These are phyloP conservation scores for Dipodomys merriami DNA, from an alignment of 2,113 vertebrate species.

Conservation along the genomic window DNA sequence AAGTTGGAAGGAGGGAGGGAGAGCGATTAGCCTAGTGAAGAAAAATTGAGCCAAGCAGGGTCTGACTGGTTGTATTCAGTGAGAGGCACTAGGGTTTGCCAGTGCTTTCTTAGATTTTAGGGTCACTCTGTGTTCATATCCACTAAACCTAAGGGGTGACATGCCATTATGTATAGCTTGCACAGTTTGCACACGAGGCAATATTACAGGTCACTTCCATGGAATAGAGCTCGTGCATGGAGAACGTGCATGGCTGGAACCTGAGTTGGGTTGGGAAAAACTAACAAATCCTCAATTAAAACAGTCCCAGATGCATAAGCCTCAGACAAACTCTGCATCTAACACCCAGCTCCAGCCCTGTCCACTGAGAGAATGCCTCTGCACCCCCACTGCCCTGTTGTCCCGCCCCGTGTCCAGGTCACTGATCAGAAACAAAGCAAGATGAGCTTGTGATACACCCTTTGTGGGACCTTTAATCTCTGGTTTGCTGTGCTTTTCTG, in stretches of 20 bases:
- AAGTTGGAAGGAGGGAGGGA: not conserved
- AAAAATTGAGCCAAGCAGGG: not conserved
- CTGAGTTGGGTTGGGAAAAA: not conserved
- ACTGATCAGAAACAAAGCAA: constrained; percentile 75
- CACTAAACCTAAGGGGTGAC: no score
- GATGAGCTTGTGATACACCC: constrained; percentile 80
- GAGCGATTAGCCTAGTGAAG: not conserved
- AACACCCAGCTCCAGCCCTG: not conserved
- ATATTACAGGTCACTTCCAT: fast-evolving
- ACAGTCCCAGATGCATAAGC: not conserved
- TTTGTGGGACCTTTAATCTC: constrained; percentile 82
- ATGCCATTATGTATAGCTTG: fast-evolving
- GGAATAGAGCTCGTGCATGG: not conserved
- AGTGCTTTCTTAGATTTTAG: not conserved
- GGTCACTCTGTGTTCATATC: not conserved
- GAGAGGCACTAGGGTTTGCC: not conserved
- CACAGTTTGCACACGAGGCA: not conserved
- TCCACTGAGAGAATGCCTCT: constrained; percentile 32
- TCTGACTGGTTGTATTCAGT: not conserved
- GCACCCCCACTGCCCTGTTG: not conserved
- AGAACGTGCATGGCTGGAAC: not conserved
- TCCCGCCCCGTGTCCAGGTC: constrained; percentile 65
- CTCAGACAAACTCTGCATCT: not conserved
- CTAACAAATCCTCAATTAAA: not conserved
- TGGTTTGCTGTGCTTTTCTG: constrained; percentile 73